Conservation (phyloP, 2,113 vertebrate genomes). For the Polyodon spathula region DNA sequence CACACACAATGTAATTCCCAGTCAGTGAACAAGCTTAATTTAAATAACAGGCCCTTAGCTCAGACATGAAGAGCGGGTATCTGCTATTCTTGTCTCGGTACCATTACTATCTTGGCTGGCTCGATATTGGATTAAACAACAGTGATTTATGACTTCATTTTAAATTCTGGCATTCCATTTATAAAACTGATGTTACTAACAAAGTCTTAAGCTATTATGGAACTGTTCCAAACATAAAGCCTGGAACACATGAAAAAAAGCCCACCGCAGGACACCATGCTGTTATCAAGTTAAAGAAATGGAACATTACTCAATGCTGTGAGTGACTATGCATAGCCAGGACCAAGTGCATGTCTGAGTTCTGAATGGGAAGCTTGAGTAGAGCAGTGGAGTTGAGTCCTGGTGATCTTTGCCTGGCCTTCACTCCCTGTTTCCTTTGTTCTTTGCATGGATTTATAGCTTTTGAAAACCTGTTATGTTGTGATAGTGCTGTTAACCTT, state of each 20-base stretch:
- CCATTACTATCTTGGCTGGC: background rate
- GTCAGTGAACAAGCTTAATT: constrained; percentile 21
- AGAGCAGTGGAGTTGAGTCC: too few relatives aligned
- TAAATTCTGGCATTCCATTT: constrained; percentile 29
- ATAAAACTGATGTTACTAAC: constrained; percentile 35
- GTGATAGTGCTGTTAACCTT: too few relatives aligned
- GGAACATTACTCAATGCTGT: background rate
- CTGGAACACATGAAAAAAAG: constrained; percentile 26
- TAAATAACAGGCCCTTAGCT: constrained; percentile 23
- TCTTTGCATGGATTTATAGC: too few relatives aligned
- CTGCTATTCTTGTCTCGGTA: background rate
- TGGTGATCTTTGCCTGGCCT: too few relatives aligned
- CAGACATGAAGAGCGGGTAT: constrained; percentile 17
- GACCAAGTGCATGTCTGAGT: too few relatives aligned
- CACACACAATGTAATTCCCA: constrained; percentile 22
- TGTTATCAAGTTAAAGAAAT: constrained; percentile 18
- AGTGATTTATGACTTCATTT: constrained; percentile 25
- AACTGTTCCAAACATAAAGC: constrained; percentile 40
- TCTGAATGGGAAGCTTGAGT: too few relatives aligned
- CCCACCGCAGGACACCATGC: constrained; percentile 2
- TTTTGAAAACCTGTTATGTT: too few relatives aligned
- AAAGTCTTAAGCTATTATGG: constrained; percentile 30
- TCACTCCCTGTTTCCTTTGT: too few relatives aligned
- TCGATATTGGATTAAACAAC: background rate
- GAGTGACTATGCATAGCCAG: too few relatives aligned